phyloP scores from a whole-genome alignment of 2,888 invertebrate species.

The Halictus ligatus region DNA sequence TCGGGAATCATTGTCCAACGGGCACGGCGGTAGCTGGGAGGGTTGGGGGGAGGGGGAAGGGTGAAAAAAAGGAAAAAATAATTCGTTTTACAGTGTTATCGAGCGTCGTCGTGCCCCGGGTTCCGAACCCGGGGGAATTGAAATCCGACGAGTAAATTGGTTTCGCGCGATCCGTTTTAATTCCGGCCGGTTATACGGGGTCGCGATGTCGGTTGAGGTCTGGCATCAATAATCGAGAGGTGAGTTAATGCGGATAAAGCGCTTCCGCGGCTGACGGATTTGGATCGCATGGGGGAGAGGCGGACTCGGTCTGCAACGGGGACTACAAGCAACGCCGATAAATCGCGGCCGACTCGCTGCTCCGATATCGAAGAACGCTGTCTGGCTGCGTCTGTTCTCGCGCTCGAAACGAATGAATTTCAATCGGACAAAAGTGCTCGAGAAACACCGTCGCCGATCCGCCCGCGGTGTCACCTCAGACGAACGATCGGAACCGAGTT shows the following conservation, averaged over 20 bases:
- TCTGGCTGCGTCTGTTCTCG: neutral
- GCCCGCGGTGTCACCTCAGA: neutral
- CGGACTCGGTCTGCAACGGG: constrained; percentile 37
- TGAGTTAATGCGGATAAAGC: constrained; percentile 64
- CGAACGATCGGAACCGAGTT: constrained; percentile 1
- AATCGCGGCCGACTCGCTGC: constrained; percentile 35
- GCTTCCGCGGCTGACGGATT: constrained; percentile 54
- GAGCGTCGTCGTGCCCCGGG: neutral
- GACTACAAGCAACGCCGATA: constrained; percentile 50
- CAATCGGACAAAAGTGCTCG: constrained; percentile 26
- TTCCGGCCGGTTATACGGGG: constrained; percentile 54
- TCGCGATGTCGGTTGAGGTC: constrained; percentile 50
- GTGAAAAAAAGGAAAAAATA: neutral
- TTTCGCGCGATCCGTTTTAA: constrained; percentile 65
- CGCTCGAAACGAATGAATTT: constrained; percentile 30
- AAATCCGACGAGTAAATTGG: constrained; percentile 63
- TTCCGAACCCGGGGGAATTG: constrained; percentile 40
- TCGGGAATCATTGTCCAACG: constrained; percentile 23
- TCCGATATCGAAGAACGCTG: neutral
- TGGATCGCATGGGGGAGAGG: constrained; percentile 30
- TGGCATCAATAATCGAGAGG: constrained; percentile 65
- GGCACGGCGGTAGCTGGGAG: neutral
- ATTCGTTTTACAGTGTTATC: constrained; percentile 53
- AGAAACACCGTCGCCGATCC: neutral
- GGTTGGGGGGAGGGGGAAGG: too few relatives aligned